Conservation (phyloP, 2,797 vertebrate genomes). For the Ispidina lecontei region DNA sequence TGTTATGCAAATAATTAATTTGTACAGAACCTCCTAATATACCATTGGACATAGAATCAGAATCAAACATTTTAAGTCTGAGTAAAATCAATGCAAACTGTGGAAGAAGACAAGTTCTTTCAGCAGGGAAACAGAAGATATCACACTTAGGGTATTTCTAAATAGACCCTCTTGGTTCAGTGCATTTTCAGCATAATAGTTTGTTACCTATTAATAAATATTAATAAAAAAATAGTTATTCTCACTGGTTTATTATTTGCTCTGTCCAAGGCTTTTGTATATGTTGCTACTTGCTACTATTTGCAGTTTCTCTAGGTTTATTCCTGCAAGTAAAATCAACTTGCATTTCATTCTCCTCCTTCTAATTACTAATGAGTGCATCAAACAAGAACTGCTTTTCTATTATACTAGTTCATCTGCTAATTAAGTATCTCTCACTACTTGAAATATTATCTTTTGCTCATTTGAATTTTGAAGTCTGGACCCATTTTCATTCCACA, state of each 20-base stretch:
- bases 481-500: neutral
- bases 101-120: neutral
- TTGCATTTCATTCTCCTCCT: neutral
- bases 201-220: neutral
- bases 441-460: neutral
- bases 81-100: neutral
- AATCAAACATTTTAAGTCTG: neutral
- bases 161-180: neutral
- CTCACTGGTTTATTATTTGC: neutral
- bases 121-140: neutral
- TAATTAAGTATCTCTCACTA: neutral
- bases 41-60: neutral
- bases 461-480: neutral
- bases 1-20: neutral
- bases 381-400: neutral
- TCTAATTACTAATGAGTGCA: neutral
- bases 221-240: no score
- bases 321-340: neutral
- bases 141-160: neutral
- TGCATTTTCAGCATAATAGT: neutral
- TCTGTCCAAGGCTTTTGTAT: neutral
- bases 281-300: neutral
- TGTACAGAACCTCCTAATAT: neutral
- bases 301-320: neutral
- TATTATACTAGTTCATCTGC: neutral